Evolutionary conservation across 2,888 invertebrate species (phyloP).

Genomic region (Branchipolynoe longqiensis): DNA sequence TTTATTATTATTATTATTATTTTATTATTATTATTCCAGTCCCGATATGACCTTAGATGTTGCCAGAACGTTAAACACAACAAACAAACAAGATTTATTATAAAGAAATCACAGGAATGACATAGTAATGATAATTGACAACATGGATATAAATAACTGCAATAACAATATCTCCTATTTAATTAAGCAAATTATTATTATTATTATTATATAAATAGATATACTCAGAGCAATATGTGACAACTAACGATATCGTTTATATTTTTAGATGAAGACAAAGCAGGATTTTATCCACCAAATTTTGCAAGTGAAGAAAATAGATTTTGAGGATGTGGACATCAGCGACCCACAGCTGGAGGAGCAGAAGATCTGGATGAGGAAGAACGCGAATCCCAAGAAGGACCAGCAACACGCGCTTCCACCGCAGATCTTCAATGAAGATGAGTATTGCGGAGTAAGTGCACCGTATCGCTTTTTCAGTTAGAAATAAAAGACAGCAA

Average conservation of each 20-base stretch:
- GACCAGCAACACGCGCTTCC: conserved; percentile 83
- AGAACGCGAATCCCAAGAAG: conserved; percentile 84
- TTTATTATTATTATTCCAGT: no score
- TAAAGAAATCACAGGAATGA: no score
- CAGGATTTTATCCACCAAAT: conserved; percentile 96
- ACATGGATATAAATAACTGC: background rate
- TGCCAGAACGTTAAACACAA: no score
- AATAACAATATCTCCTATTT: background rate
- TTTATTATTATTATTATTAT: no score
- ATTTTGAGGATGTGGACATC: conserved; percentile 95
- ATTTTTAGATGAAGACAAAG: conserved; percentile 93
- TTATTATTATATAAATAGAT: background rate
- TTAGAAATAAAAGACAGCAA: no score
- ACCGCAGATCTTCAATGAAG: conserved; percentile 94
- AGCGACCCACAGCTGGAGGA: conserved; percentile 94
- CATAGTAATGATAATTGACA: background rate
- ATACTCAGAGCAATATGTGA: background rate
- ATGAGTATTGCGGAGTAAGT: conserved; percentile 94
- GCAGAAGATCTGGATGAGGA: conserved; percentile 95
- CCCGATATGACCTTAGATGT: no score
- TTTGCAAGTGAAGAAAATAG: conserved; percentile 93
- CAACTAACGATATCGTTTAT: background rate
- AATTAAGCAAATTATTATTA: background rate
- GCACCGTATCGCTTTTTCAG: no score
- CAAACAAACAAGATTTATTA: no score